These are phyloP conservation scores for Schlechtendalia chinensis DNA, from an alignment of 1,140 invertebrate species.

Conservation along the genomic window DNA sequence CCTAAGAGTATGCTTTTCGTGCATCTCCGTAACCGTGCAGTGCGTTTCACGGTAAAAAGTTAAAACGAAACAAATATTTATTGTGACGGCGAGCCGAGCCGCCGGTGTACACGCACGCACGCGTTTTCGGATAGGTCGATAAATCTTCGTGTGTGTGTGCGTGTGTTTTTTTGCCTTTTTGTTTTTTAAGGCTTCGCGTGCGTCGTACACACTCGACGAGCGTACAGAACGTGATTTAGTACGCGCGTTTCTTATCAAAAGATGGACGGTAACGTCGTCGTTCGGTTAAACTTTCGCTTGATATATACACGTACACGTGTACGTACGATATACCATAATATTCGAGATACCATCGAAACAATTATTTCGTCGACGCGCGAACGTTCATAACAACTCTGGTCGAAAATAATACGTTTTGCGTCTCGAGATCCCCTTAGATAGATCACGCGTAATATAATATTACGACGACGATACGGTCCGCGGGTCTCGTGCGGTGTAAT, in stretches of 20 bases:
- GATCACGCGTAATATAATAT: neutral
- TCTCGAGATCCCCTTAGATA: slow-evolving; percentile 1
- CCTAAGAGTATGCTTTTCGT: neutral
- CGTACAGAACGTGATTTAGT: slow-evolving; percentile 1
- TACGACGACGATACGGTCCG: neutral
- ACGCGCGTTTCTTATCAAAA: neutral
- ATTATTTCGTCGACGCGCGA: slow-evolving; percentile 19
- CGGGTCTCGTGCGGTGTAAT: neutral
- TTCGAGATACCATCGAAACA: slow-evolving; percentile 16
- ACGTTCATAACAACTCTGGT: slow-evolving; percentile 1
- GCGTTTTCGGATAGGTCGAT: neutral
- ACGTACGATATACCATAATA: neutral
- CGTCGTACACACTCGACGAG: neutral
- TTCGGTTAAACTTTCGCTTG: slow-evolving; percentile 22
- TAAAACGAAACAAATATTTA: slow-evolving; percentile 15
- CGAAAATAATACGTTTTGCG: slow-evolving; percentile 19
- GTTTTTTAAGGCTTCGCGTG: neutral
- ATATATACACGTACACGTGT: neutral
- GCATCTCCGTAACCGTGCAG: neutral
- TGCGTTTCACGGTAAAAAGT: neutral
- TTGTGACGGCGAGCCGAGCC: neutral
- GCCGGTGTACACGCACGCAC: neutral
- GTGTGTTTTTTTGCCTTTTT: neutral
- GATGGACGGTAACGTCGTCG: neutral
- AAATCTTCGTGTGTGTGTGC: neutral